Conservation (phyloP, 37 sponge, comb jelly and placozoan genomes). For the Bolinopsis microptera region DNA sequence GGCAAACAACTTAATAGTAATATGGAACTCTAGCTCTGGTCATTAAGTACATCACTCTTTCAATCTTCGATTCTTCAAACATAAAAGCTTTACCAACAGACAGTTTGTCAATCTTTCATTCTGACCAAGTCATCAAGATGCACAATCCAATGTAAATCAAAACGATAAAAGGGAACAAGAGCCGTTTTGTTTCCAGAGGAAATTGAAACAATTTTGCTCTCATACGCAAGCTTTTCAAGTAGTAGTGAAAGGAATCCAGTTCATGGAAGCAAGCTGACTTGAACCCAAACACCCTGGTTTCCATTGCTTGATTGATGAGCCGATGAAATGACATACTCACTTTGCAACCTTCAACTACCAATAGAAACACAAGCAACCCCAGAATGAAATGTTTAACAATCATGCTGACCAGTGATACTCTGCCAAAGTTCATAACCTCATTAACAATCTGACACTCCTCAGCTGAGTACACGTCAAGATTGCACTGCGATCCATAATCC, state of each 20-base stretch:
- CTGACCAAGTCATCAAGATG: not conserved
- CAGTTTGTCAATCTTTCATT: not conserved
- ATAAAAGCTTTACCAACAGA: no score
- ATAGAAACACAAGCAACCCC: not conserved
- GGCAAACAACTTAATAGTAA: no score
- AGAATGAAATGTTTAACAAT: constrained; percentile 41
- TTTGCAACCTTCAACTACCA: constrained; percentile 8
- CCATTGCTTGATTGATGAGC: constrained; percentile 61
- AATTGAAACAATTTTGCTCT: constrained; percentile 60
- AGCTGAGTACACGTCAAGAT: not conserved
- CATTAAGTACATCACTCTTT: no score
- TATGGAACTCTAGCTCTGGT: no score
- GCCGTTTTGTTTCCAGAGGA: constrained; percentile 20
- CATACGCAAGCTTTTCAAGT: constrained; percentile 27
- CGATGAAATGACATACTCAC: constrained; percentile 23
- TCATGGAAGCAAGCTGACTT: constrained; percentile 60
- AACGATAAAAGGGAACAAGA: constrained; percentile 13
- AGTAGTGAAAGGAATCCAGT: constrained; percentile 55
- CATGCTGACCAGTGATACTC: constrained; percentile 50
- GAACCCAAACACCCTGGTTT: constrained; percentile 47
- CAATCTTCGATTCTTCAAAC: no score
- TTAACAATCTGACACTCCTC: not conserved
- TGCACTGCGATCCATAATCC: not conserved
- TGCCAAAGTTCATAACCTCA: not conserved
- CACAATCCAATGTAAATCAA: constrained; percentile 37